A percentile compares a stretch with the other conserved stretches of the same genome.
phyloP scores from a whole-genome alignment of 2,113 vertebrate species.

The Paraplagusia blochii region DNA sequence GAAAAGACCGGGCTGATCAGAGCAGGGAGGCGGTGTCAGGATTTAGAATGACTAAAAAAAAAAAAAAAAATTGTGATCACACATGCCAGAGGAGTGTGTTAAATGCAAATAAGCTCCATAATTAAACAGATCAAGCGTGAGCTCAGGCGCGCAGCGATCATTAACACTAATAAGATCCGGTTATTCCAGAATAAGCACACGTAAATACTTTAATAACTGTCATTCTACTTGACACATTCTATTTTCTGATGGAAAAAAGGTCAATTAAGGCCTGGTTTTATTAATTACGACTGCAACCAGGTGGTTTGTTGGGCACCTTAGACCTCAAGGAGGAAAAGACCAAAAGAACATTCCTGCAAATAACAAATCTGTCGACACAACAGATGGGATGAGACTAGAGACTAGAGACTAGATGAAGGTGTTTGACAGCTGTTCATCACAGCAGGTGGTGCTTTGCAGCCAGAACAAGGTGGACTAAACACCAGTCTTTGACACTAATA shows the following conservation, averaged over 20 bases:
- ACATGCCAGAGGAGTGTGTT: constrained; percentile 1
- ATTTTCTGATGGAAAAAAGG: constrained; percentile 1
- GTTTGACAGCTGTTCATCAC: constrained; percentile 29
- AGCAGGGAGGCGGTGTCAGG: constrained; percentile 14
- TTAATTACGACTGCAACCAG: constrained; percentile 5
- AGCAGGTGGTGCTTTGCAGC: constrained; percentile 8
- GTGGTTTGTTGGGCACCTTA: not conserved
- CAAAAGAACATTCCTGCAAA: constrained; percentile 17
- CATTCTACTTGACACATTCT: not conserved
- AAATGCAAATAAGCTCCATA: constrained; percentile 37
- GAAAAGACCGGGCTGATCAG: constrained; percentile 5
- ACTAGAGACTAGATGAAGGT: constrained; percentile 8
- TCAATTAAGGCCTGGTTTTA: not conserved
- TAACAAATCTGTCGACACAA: constrained; percentile 22
- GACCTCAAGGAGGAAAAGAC: not conserved
- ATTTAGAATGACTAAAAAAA: constrained; percentile 3
- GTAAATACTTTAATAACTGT: not conserved
- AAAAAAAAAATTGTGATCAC: constrained; percentile 1
- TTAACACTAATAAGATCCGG: constrained; percentile 40
- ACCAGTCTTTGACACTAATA: constrained; percentile 19
- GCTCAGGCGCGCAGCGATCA: constrained; percentile 7
- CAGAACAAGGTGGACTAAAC: constrained; percentile 9
- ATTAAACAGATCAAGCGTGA: constrained; percentile 21
- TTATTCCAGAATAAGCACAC: constrained; percentile 11
- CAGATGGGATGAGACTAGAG: constrained; percentile 36